phyloP scores from a whole-genome alignment of 2,888 invertebrate genomes.

The Zeuzera pyrina region DNA sequence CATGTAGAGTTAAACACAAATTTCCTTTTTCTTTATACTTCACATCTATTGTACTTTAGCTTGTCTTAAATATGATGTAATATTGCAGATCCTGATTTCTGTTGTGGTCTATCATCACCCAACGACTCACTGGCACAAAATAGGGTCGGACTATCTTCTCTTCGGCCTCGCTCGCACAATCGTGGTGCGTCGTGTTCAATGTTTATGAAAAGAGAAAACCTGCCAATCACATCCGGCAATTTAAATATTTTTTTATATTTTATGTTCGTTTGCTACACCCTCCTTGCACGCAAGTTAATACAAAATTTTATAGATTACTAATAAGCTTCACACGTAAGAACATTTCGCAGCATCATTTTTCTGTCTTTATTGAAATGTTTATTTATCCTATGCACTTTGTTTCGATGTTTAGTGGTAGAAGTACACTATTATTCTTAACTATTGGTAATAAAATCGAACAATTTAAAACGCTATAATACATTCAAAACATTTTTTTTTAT shows the following conservation, averaged over 20 bases:
- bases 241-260: conserved; percentile 25
- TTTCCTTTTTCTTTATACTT: too few species aligned
- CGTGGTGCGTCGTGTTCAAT: conserved; percentile 75
- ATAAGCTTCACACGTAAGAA: too few species aligned
- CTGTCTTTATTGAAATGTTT: too few species aligned
- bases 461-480: too few species aligned
- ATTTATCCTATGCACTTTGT: conserved; percentile 23
- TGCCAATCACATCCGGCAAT: neutral
- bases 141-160: conserved; percentile 65
- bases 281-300: conserved; percentile 33
- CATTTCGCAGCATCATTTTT: too few species aligned
- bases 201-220: conserved; percentile 70
- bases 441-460: too few species aligned
- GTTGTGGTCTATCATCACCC: conserved; percentile 88
- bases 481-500: too few species aligned
- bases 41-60: too few species aligned
- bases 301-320: too few species aligned
- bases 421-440: too few species aligned
- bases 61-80: too few species aligned
- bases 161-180: conserved; percentile 72
- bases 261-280: conserved; percentile 34
- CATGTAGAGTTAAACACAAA: too few species aligned
- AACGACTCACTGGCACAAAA: conserved; percentile 81
- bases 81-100: conserved; percentile 92
- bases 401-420: conserved; percentile 22